Percentiles rank a stretch among this genome's conserved stretches.
Evolutionary conservation across 1,140 invertebrate genomes (phyloP).

Genomic region (Fopius arisanus): DNA sequence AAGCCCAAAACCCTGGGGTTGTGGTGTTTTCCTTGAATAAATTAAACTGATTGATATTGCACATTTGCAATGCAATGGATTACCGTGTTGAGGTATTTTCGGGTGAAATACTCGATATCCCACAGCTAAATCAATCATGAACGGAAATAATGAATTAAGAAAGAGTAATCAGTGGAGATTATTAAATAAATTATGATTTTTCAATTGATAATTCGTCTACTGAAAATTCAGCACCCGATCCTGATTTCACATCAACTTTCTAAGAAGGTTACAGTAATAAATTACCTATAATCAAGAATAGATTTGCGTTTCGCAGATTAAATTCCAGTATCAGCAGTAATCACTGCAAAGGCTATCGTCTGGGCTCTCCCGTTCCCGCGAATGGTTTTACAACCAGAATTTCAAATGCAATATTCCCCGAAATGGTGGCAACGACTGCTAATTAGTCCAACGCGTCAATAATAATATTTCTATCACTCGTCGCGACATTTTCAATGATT

Average conservation of each 20-base stretch:
- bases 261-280: not conserved
- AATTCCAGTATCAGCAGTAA: not conserved
- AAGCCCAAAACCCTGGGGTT: not conserved
- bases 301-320: not conserved
- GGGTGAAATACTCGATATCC: not conserved
- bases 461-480: not conserved
- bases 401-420: too few relatives aligned
- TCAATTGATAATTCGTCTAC: too few relatives aligned
- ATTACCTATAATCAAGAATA: not conserved
- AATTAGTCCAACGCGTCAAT: not conserved
- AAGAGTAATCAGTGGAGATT: too few relatives aligned
- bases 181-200: too few relatives aligned
- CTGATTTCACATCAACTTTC: not conserved
- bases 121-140: too few relatives aligned
- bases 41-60: conserved; percentile 6
- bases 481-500: not conserved
- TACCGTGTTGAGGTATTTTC: not conserved
- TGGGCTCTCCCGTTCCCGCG: too few relatives aligned
- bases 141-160: too few relatives aligned
- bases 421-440: not conserved
- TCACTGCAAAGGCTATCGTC: too few relatives aligned
- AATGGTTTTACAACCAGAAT: too few relatives aligned
- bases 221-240: not conserved
- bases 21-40: conserved; percentile 4
- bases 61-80: not conserved